Evolutionary conservation across 2,888 invertebrate species (phyloP), one percentile per base, ranked within the genome.

Genomic region (Drosophila melanosoma): DNA sequence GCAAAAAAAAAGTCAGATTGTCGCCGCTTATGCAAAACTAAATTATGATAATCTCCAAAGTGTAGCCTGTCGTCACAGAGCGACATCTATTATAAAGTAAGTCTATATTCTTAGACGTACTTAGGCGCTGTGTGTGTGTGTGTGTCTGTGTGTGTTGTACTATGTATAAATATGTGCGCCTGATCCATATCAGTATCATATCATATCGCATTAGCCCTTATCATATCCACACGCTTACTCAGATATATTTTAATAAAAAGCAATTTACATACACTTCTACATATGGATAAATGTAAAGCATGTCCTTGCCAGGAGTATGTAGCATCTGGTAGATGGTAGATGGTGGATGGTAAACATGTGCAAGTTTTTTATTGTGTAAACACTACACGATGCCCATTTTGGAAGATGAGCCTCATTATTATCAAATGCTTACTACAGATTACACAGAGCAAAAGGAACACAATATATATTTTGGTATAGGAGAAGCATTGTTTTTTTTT

Each of bases 141-240:
- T 32, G 1, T 40, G 29, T 26, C 20, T 32, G 1, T 40, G 29
- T 32, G 29, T 32, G 40, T 40, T 38, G 12, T 56, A 40, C 20
- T 32, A 29, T 57, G 40, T 32, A 51, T 26, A 17, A 35, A 23
- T 36, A 65, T 64, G 73, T 69, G 71, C 65, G 56, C 73, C 64
- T 82, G 82, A 87, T 79, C 76, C 85, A 57, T 87, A 87, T 89
- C 88, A 85, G 87, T 73, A 77, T 79, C 79, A 79, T 83, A 90
- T 90, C 87, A 88, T 86, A 83, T 79, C 79, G 77, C 82, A 83
- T 90, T 88, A 88, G 71, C 66, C 72, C 79, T 71, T 87, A 87
- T 87, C 87, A 82, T 82, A 79, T 82, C 69, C 74, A 65, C 74
- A 69, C 83, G 81, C 74, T 74, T 70, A 70, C 76, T 87, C 71